These are phyloP conservation scores for Acanthiza pusilla DNA, from an alignment of 2,797 vertebrate species.

Conservation along the genomic window DNA sequence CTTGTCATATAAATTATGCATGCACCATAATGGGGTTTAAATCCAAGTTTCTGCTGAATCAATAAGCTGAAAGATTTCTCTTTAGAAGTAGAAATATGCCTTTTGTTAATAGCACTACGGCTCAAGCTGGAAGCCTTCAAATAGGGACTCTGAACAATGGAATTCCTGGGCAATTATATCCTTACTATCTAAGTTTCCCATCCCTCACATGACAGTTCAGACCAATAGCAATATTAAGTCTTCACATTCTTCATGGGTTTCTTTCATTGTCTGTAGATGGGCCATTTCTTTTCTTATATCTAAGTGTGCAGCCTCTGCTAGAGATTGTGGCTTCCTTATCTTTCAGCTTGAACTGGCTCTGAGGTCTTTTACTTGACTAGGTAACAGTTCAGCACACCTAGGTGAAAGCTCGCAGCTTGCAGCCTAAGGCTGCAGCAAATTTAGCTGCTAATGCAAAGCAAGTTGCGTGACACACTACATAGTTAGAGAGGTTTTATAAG, in stretches of 20 bases:
- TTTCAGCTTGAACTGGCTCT: background rate
- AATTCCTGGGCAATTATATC: background rate
- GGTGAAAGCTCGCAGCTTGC: background rate
- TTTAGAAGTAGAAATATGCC: background rate
- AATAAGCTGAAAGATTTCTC: background rate
- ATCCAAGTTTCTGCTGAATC: background rate
- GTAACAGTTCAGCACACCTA: background rate
- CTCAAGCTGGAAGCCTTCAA: background rate
- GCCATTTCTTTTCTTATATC: background rate
- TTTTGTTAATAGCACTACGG: background rate
- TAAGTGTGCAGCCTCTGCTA: background rate
- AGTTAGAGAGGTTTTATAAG: background rate
- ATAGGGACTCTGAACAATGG: background rate
- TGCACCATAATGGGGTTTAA: background rate
- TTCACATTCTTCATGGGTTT: background rate
- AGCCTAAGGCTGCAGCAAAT: background rate
- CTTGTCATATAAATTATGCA: background rate
- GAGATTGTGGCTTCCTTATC: background rate
- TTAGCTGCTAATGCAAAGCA: background rate
- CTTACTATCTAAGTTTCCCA: background rate
- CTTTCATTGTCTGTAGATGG: background rate
- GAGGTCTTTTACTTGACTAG: background rate
- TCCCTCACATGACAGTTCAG: background rate
- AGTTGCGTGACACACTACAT: background rate
- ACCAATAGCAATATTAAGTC: background rate